phyloP scores from a whole-genome alignment of 2,797 vertebrate genomes.

The Rhinatrema bivittatum region DNA sequence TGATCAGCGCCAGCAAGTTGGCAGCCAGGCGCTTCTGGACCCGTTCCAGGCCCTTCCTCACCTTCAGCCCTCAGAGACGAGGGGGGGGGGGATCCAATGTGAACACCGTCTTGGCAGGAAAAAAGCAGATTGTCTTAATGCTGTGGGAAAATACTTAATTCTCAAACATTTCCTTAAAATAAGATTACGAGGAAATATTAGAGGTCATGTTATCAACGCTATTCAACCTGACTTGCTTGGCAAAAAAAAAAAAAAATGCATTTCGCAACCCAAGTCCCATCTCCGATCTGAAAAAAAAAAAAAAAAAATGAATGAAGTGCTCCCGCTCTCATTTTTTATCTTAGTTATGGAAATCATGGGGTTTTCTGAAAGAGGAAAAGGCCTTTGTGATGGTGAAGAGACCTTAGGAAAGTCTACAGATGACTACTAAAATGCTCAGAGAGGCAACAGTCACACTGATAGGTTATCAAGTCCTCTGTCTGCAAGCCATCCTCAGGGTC shows the following conservation, averaged over 20 bases:
- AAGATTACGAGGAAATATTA: conserved; percentile 64
- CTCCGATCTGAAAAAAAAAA: conserved; percentile 5
- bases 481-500: too few relatives aligned
- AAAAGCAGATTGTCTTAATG: conserved; percentile 62
- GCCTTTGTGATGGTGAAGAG: too few relatives aligned
- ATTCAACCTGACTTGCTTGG: conserved; percentile 37
- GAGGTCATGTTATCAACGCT: conserved; percentile 48
- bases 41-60: conserved; percentile 45
- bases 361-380: conserved; percentile 2
- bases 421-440: too few relatives aligned
- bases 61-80: conserved; percentile 42
- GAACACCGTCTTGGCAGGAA: conserved; percentile 60
- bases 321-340: neutral
- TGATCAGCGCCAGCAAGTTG: conserved; percentile 27
- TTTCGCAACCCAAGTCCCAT: conserved; percentile 32
- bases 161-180: conserved; percentile 68
- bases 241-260: neutral
- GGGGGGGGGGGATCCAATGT: conserved; percentile 25
- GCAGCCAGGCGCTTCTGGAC: conserved; percentile 38
- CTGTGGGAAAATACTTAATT: conserved; percentile 71
- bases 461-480: too few relatives aligned
- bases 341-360: conserved; percentile 10
- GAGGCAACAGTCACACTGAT: too few relatives aligned
- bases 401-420: too few relatives aligned
- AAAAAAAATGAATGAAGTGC: conserved; percentile 3